phyloP scores from a whole-genome alignment of 2,797 vertebrate species.

The Lithobates pipiens region DNA sequence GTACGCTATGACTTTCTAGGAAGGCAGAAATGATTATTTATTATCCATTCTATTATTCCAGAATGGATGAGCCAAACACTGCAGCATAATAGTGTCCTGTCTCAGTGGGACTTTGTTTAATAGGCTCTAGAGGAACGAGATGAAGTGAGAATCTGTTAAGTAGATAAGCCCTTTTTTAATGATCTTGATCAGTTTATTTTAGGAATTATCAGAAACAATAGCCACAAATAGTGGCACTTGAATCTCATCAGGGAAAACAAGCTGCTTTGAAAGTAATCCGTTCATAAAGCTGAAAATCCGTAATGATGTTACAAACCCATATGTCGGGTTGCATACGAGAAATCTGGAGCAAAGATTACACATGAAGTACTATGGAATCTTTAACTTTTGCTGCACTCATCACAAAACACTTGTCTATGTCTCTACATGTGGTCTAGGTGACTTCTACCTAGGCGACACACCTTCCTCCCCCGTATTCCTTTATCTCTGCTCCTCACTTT shows the following conservation, averaged over 20 bases:
- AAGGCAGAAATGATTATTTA: too few relatives aligned
- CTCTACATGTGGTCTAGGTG: too few relatives aligned
- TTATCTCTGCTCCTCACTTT: too few relatives aligned
- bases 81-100: not conserved
- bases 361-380: not conserved
- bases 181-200: constrained; percentile 71
- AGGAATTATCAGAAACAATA: constrained; percentile 68
- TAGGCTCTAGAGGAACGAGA: constrained; percentile 65
- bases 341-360: not conserved
- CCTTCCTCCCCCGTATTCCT: too few relatives aligned
- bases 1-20: too few relatives aligned
- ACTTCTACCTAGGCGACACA: too few relatives aligned
- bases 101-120: constrained; percentile 51
- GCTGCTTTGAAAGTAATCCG: constrained; percentile 67
- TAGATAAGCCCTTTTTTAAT: constrained; percentile 67
- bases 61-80: constrained; percentile 33
- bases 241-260: constrained; percentile 71
- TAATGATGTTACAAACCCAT: constrained; percentile 65
- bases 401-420: too few relatives aligned
- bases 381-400: not conserved
- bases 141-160: constrained; percentile 70
- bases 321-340: constrained; percentile 39
- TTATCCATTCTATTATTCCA: not conserved
- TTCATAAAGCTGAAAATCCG: constrained; percentile 66
- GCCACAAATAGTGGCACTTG: constrained; percentile 62